Conservation (phyloP, 2,888 invertebrate species). For the Lasiommata megera region DNA sequence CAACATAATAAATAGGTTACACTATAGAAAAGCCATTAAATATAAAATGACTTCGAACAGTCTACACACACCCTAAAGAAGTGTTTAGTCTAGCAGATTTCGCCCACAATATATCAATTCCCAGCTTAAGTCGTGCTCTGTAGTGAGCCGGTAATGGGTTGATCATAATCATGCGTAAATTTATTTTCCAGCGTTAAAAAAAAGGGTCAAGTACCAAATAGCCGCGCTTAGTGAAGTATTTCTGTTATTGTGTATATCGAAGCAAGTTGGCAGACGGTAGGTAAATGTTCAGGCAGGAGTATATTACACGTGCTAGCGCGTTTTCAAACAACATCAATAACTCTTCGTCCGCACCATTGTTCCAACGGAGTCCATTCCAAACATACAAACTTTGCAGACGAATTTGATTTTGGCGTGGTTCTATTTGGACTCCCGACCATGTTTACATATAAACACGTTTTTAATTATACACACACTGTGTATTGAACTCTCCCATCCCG, state of each 20-base stretch:
- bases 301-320: constrained; percentile 17
- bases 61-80: constrained; percentile 17
- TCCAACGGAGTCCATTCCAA: constrained; percentile 61
- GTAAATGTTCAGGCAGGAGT: neutral
- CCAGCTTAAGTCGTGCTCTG: constrained; percentile 43
- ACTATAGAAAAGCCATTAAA: no score
- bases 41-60: no score
- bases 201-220: no score
- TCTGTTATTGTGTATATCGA: no score
- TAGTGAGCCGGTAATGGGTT: no score
- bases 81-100: constrained; percentile 25
- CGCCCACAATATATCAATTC: constrained; percentile 53
- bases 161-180: no score
- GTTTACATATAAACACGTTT: no score
- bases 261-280: neutral
- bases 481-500: no score
- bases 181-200: no score
- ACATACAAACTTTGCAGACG: constrained; percentile 80
- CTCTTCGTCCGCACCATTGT: constrained; percentile 50
- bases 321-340: constrained; percentile 42
- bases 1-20: no score
- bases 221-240: no score
- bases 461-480: no score
- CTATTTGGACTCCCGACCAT: constrained; percentile 58
- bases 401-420: constrained; percentile 66